Evolutionary conservation across 2,888 invertebrate species (phyloP).

Genomic region (Onchidella celtica): DNA sequence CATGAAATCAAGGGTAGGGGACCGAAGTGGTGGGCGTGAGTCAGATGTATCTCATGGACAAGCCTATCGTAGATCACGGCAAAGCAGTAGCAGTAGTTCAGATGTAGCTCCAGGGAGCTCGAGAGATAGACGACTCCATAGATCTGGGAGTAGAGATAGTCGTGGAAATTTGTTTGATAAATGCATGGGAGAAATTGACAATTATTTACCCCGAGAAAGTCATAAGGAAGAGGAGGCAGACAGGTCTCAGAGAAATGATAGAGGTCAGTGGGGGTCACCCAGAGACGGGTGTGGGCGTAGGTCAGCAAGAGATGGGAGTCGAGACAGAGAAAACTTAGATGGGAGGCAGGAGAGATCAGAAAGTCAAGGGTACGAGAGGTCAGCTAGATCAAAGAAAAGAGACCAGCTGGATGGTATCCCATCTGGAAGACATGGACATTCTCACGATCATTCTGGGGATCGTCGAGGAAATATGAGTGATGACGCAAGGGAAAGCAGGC

Average conservation of each 20-base stretch:
- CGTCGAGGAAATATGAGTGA: not conserved
- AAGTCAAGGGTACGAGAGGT: conserved; percentile 21
- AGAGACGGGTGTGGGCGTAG: conserved; percentile 21
- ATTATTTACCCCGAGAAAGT: not conserved
- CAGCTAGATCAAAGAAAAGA: conserved; percentile 24
- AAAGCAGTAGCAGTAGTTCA: conserved; percentile 39
- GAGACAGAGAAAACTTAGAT: conserved; percentile 13
- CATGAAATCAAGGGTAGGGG: not conserved
- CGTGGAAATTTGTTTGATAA: conserved; percentile 12
- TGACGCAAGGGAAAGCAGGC: not conserved
- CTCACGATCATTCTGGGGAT: not conserved
- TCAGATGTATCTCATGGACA: not conserved
- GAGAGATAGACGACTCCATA: conserved; percentile 32
- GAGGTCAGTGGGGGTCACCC: not conserved
- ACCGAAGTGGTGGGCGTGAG: conserved; percentile 15
- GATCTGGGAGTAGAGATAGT: conserved; percentile 36
- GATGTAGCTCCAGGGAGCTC: not conserved
- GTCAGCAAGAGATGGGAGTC: conserved; percentile 27
- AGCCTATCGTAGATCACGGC: conserved; percentile 1
- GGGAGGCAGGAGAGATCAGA: conserved; percentile 27
- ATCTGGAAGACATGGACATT: not conserved
- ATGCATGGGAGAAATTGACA: conserved; percentile 26
- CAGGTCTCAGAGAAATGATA: conserved; percentile 1
- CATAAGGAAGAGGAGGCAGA: not conserved
- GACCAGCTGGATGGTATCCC: conserved; percentile 43